Evolutionary conservation across 2,113 vertebrate genomes (phyloP), one percentile per base, ranked within the genome.

Genomic region (Climacteris rufus): DNA sequence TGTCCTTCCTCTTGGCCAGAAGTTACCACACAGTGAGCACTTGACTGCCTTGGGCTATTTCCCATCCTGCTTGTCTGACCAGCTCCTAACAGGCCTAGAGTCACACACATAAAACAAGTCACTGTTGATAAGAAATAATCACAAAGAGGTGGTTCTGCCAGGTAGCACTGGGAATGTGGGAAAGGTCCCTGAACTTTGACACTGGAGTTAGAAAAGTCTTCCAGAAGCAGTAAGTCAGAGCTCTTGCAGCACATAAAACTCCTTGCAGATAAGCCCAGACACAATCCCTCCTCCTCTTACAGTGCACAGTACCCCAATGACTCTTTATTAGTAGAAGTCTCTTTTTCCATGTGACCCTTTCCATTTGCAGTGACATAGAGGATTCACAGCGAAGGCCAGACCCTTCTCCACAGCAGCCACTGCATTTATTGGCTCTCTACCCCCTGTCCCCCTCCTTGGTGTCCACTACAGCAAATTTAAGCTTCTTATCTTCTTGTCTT

Each of bases 361-460:
- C 74, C 30, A 44, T 90, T 76, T 95, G 77, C 59, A 69, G 12
- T 74, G 82, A 70, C 66, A 89, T 6, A 90, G 83, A 85, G 75
- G 59, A 79, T 22, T 76, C 70, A 31, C 53, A 91, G 70, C 35
- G 57, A 72, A 82, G 77, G 37, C 22, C 74, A 66, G 87, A 64
- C 64, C 54, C 56, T 40, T 80, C 50, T 54, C 54, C 59, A 44
- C 45, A 72, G 90, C 35, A 85, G 87, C 57, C 44, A 16, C 33
- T 37, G 54, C 0, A 1, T 85, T 89, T 37, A 31, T 31, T 49
- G 47, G 18, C 45, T 80, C 49, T 27, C 52, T 75, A 77, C 6
- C 42, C 24, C 20, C 13, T 0, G 3, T 2, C 14, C 45, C n/a
- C n/a, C 33, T 9, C 15, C n/a, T 45, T 0, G 0, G 9, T 80